Conservation (phyloP, 2,888 invertebrate genomes). For the Parnassius orleans region DNA sequence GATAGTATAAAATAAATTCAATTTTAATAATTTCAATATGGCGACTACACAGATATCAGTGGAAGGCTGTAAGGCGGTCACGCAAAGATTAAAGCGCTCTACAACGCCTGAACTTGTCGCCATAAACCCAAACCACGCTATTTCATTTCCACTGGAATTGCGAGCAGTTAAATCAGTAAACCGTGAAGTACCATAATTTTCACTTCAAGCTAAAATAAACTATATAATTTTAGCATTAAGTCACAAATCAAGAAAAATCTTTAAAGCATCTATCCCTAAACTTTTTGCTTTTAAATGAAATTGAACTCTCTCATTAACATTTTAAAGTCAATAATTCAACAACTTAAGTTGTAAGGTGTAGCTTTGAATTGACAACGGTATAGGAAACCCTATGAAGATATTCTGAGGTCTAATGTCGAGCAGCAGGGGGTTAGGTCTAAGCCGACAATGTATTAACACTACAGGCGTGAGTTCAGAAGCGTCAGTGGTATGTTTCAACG, state of each 20-base stretch:
- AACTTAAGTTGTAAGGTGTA: background rate
- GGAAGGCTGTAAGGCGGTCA: slow-evolving; percentile 14
- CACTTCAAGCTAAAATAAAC: slow-evolving; percentile 2
- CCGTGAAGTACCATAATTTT: slow-evolving; percentile 32
- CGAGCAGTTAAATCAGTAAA: slow-evolving; percentile 35
- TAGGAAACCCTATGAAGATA: slow-evolving; percentile 21
- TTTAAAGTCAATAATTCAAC: background rate
- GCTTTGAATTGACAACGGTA: slow-evolving; percentile 5
- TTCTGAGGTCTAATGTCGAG: slow-evolving; percentile 20
- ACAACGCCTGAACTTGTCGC: slow-evolving; percentile 10
- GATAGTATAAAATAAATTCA: too few species aligned
- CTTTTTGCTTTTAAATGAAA: background rate
- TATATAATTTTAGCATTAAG: background rate
- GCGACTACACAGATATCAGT: slow-evolving; percentile 1
- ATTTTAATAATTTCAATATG: too few species aligned
- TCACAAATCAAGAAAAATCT: slow-evolving; percentile 2
- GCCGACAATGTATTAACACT: slow-evolving; percentile 25
- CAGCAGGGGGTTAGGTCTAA: slow-evolving; percentile 8
- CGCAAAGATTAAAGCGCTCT: slow-evolving; percentile 14
- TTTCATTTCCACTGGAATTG: slow-evolving; percentile 25
- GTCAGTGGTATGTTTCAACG: slow-evolving; percentile 18
- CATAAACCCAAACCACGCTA: slow-evolving; percentile 29
- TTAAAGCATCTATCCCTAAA: slow-evolving; percentile 6
- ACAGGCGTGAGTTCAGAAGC: slow-evolving; percentile 25
- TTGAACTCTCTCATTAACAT: background rate